Conservation (phyloP, 1,140 invertebrate genomes). For the Neodiprion pinetum region DNA sequence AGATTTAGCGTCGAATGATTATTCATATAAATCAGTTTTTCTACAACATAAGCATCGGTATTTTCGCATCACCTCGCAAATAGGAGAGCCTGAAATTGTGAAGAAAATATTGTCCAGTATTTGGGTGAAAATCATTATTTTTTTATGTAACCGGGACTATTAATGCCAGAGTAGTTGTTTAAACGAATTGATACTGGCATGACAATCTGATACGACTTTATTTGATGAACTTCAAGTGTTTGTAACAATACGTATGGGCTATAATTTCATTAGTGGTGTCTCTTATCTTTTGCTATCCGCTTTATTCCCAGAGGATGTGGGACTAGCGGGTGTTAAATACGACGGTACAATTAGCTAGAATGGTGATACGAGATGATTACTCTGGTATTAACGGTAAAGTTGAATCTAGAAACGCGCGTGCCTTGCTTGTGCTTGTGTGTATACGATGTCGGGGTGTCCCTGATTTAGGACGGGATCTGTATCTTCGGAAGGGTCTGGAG, state of each 20-base stretch:
- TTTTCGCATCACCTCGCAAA: too few species aligned
- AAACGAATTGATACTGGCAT: background rate
- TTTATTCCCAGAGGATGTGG: background rate
- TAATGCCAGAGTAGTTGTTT: background rate
- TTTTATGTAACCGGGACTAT: background rate
- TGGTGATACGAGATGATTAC: background rate
- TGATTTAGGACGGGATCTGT: slow-evolving; percentile 63
- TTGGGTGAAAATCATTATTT: background rate
- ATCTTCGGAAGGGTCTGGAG: slow-evolving; percentile 61
- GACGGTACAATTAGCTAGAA: background rate
- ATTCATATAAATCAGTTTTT: too few species aligned
- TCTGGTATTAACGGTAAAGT: background rate
- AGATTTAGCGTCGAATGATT: too few species aligned
- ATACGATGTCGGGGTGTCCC: slow-evolving; percentile 59
- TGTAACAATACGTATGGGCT: too few species aligned
- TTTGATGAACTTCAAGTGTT: background rate
- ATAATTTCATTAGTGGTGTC: background rate
- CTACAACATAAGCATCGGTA: too few species aligned
- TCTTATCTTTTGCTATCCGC: background rate
- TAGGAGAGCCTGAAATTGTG: too few species aligned
- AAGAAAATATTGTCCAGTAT: too few species aligned
- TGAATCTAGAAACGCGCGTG: background rate
- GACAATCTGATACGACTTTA: background rate
- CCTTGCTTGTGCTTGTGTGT: slow-evolving; percentile 39
- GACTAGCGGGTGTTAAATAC: too few species aligned